phyloP scores from a whole-genome alignment of 2,797 vertebrate genomes.

The Cyprinella venusta region DNA sequence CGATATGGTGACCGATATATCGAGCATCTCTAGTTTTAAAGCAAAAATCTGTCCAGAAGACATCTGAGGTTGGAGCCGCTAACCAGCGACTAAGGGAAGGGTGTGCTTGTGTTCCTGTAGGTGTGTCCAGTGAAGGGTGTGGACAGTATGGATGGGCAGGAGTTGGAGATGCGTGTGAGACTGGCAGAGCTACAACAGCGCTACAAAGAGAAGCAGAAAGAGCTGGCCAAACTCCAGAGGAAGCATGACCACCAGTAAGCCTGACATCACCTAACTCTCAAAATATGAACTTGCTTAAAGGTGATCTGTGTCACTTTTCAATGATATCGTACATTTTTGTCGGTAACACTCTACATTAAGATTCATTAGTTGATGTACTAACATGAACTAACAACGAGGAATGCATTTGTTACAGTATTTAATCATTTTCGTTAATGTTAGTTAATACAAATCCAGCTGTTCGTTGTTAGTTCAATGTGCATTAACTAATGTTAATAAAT shows the following conservation, averaged over 20 bases:
- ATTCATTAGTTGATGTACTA: too few species aligned
- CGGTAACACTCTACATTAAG: too few species aligned
- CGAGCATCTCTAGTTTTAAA: neutral
- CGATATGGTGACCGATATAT: too few species aligned
- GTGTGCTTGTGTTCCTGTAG: constrained; percentile 68
- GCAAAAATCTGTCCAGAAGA: neutral
- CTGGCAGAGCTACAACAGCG: constrained; percentile 91
- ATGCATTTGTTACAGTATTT: too few species aligned
- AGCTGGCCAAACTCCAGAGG: constrained; percentile 91
- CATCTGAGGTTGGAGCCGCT: neutral
- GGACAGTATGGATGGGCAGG: constrained; percentile 90
- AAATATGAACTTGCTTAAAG: neutral
- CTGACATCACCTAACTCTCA: neutral
- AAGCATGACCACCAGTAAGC: constrained; percentile 91
- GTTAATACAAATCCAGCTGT: too few species aligned
- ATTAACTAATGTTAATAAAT: too few species aligned
- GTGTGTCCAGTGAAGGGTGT: constrained; percentile 91
- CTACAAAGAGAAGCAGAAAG: constrained; percentile 96
- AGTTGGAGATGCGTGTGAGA: constrained; percentile 91
- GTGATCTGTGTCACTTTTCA: neutral
- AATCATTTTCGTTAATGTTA: too few species aligned
- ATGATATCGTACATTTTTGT: too few species aligned
- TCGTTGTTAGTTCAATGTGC: too few species aligned
- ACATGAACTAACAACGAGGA: too few species aligned
- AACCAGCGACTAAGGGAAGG: neutral